These are phyloP conservation scores for Chymomyza costata DNA, from an alignment of 1,140 invertebrate genomes.

Conservation along the genomic window DNA sequence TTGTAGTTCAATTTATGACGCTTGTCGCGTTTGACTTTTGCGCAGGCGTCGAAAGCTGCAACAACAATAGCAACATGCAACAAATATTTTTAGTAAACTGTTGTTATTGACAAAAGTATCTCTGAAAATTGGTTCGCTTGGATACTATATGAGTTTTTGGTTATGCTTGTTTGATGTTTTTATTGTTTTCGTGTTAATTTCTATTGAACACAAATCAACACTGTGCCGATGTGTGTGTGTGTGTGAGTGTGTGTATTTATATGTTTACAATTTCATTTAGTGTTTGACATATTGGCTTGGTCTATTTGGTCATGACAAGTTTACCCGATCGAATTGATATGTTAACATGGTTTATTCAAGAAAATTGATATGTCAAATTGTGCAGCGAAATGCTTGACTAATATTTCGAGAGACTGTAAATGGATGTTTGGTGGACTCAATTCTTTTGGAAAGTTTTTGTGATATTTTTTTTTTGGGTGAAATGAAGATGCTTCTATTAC, in stretches of 20 bases:
- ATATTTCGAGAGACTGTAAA: too few relatives aligned
- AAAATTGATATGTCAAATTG: slow-evolving; percentile 72
- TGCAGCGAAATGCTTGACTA: too few relatives aligned
- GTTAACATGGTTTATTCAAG: slow-evolving; percentile 49
- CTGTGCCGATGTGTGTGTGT: slow-evolving; percentile 18
- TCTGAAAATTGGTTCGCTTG: too few relatives aligned
- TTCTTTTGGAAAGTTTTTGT: too few relatives aligned
- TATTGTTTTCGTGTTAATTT: slow-evolving; percentile 66
- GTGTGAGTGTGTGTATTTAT: too few relatives aligned
- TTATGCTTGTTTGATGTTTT: slow-evolving; percentile 42
- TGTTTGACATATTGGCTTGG: slow-evolving; percentile 44
- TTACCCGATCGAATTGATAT: slow-evolving; percentile 65
- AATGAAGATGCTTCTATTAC: too few relatives aligned
- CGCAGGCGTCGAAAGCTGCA: slow-evolving; percentile 68
- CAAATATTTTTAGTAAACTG: slow-evolving; percentile 29
- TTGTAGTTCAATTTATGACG: slow-evolving; percentile 71
- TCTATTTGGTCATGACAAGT: slow-evolving; percentile 63
- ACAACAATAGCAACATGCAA: slow-evolving; percentile 32
- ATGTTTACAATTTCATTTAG: slow-evolving; percentile 71
- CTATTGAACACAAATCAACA: slow-evolving; percentile 46
- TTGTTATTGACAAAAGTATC: not conserved
- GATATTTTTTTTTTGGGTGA: too few relatives aligned
- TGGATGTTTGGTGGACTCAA: too few relatives aligned
- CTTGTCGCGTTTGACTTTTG: slow-evolving; percentile 64
- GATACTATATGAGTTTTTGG: too few relatives aligned